phyloP scores from a whole-genome alignment of 2,113 vertebrate genomes.

The Ptilorrhoa leucosticta region DNA sequence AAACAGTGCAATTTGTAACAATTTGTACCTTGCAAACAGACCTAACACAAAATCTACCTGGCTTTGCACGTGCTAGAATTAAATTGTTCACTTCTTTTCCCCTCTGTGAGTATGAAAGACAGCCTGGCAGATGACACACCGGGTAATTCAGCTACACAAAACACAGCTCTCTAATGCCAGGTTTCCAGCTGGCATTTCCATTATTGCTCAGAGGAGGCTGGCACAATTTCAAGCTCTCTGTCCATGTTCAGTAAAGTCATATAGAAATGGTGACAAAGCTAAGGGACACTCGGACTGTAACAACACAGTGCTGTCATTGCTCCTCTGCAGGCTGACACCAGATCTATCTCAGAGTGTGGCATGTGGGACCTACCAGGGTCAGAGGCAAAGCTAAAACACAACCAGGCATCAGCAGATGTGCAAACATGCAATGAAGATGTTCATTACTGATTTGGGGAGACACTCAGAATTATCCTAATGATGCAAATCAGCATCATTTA shows the following conservation, averaged over 20 bases:
- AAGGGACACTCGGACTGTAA: not conserved
- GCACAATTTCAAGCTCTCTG: not conserved
- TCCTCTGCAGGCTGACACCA: not conserved
- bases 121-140: not conserved
- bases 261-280: not conserved
- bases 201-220: not conserved
- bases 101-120: not conserved
- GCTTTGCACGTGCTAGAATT: not conserved
- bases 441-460: not conserved
- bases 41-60: not conserved
- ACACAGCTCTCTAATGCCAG: not conserved
- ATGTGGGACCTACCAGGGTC: not conserved
- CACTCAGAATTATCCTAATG: not conserved
- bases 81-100: not conserved
- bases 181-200: conserved; percentile 7
- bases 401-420: not conserved
- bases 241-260: not conserved
- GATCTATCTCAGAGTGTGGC: accelerated
- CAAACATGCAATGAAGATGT: not conserved
- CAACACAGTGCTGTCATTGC: not conserved
- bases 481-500: not conserved
- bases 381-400: not conserved
- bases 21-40: not conserved
- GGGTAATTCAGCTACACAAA: not conserved
- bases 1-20: not conserved